Conservation (phyloP, 1,140 invertebrate genomes). For the Bombyx mandarina region DNA sequence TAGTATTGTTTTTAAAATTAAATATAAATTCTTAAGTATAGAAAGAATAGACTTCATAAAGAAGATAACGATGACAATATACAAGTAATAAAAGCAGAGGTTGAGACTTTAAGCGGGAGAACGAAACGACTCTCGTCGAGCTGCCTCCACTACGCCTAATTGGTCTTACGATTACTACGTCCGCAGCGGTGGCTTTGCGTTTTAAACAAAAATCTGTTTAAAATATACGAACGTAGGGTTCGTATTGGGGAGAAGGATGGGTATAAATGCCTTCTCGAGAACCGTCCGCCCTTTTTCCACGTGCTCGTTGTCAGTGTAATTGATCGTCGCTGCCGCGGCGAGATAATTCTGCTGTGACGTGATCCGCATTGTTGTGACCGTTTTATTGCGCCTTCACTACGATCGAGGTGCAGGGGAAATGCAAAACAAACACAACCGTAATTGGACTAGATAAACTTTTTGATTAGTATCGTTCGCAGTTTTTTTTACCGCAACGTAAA, state of each 20-base stretch:
- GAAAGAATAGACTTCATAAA: constrained; percentile 8
- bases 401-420: constrained; percentile 42
- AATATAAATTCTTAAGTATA: too few species aligned
- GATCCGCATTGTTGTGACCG: constrained; percentile 53
- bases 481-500: too few species aligned
- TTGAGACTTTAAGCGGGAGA: constrained; percentile 18
- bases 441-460: constrained; percentile 29
- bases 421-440: constrained; percentile 48
- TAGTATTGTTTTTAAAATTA: too few species aligned
- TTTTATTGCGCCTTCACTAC: constrained; percentile 41
- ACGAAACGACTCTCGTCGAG: constrained; percentile 16
- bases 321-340: constrained; percentile 54
- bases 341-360: constrained; percentile 61
- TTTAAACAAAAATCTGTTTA: constrained; percentile 19
- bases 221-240: constrained; percentile 16
- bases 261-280: constrained; percentile 21
- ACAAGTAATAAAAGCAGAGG: constrained; percentile 19
- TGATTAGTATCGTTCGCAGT: too few species aligned
- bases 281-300: constrained; percentile 37
- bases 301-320: constrained; percentile 55
- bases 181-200: constrained; percentile 6
- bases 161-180: constrained; percentile 24
- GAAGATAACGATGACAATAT: constrained; percentile 15
- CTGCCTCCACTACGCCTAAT: constrained; percentile 19
- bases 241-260: constrained; percentile 11